A percentile compares a stretch with the other conserved stretches of the same genome.
These are phyloP conservation scores for Autographa gamma DNA, from an alignment of 2,888 invertebrate genomes.

Conservation along the genomic window DNA sequence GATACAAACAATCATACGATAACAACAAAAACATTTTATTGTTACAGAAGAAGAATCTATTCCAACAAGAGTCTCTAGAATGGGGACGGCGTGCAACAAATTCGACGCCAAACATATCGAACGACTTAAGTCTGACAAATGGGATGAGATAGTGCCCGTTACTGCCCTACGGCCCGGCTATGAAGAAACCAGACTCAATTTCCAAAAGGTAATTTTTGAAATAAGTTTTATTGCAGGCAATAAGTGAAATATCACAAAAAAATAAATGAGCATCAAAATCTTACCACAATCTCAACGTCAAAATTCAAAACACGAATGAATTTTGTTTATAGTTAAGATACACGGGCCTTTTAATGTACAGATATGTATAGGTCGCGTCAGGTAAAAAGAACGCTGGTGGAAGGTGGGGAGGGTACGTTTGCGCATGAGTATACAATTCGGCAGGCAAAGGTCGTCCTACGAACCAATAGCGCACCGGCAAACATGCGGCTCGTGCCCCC, in stretches of 20 bases:
- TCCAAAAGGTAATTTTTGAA: conserved; percentile 79
- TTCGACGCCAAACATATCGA: conserved; percentile 82
- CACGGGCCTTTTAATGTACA: too few relatives aligned
- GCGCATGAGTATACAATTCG: too few relatives aligned
- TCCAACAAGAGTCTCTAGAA: conserved; percentile 78
- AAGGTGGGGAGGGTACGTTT: too few relatives aligned
- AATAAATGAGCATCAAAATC: not conserved
- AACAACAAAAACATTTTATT: conserved; percentile 36
- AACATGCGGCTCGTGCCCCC: too few relatives aligned
- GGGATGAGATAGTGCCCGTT: conserved; percentile 89
- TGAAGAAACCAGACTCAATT: conserved; percentile 89
- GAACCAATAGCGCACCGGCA: too few relatives aligned
- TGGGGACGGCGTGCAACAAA: conserved; percentile 86
- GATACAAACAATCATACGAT: not conserved
- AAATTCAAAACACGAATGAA: too few relatives aligned
- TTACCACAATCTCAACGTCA: too few relatives aligned
- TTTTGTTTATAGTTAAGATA: too few relatives aligned
- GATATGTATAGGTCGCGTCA: too few relatives aligned
- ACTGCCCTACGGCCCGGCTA: conserved; percentile 88
- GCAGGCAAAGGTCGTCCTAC: too few relatives aligned
- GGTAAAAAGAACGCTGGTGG: too few relatives aligned
- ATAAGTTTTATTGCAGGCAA: conserved; percentile 8
- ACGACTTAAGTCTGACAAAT: conserved; percentile 83
- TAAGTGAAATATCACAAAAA: not conserved
- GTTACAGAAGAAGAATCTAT: conserved; percentile 83